Evolutionary conservation across 2,888 invertebrate genomes (phyloP), one percentile per base, ranked within the genome.

Genomic region (Octodonta nipae): DNA sequence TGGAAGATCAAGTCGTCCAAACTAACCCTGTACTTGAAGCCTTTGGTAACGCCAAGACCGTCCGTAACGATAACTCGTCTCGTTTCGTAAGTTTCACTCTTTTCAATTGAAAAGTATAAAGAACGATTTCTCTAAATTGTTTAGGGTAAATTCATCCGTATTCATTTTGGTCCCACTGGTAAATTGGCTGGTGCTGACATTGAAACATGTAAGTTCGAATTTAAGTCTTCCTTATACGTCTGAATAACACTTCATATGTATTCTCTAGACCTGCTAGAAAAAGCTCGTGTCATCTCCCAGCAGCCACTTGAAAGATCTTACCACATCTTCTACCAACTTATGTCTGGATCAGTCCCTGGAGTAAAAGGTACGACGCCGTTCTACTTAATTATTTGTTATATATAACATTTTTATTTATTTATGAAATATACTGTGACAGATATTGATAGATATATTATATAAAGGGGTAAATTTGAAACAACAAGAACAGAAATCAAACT

Each of bases 121-220:
- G 14, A 22, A 22, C 22, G 3, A 5, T 31, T 15, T 34, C 34
- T 33, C 27, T 13, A 30, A 10, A 25, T 40, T 37, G 32, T 42
- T 36, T 46, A 63, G 63, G 63, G 63, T 63, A 98, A 98, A 85
- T 98, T 98, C 83, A 98, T 98, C 77, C 91, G 98, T 79, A 98
- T 98, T 66, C 98, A 98, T 70, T 98, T 98, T 73, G 95, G 95
- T 49, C 87, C 91, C 50, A 81, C 85, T 68, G 98, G 96, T 67
- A 98, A 98, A 81, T 75, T 98, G 73, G 96, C 98, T 66, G 98
- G 98, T 77, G 95, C 96, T 72, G 98, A 99, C 71, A 98, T 99
- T 68, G 98, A 99, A 71, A 93, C 95, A 60, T 99, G 95, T 95
- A 77, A 87, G 92, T 78, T 52, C 3, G 13, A 17, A 10, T 14